Evolutionary conservation across 2,888 invertebrate genomes (phyloP).

Genomic region (Philereme vetulata): DNA sequence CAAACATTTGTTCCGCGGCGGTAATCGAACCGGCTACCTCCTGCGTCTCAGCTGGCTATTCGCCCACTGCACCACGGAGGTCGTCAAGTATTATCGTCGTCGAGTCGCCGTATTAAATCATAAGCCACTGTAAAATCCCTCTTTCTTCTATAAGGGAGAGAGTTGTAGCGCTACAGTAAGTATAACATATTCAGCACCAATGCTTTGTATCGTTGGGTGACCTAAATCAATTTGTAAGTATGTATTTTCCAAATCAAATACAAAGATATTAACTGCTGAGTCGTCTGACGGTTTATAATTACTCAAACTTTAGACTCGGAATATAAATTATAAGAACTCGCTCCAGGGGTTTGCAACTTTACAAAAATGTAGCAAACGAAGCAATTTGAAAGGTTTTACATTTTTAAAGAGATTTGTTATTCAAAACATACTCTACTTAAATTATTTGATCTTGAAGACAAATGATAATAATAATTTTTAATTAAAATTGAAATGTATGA

Average conservation of each 20-base stretch:
- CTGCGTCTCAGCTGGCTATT: too few relatives aligned
- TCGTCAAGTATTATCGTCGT: too few relatives aligned
- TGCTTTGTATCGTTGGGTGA: neutral
- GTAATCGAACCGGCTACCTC: too few relatives aligned
- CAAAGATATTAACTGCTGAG: constrained; percentile 24
- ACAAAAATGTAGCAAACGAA: neutral
- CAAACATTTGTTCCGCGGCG: too few relatives aligned
- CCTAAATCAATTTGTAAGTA: constrained; percentile 21
- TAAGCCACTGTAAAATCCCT: too few relatives aligned
- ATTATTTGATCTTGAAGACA: neutral
- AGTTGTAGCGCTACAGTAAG: too few relatives aligned
- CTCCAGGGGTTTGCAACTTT: constrained; percentile 7
- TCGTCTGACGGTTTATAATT: constrained; percentile 7
- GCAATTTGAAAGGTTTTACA: neutral
- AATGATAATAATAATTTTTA: too few relatives aligned
- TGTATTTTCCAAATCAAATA: constrained; percentile 21
- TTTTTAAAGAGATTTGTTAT: neutral
- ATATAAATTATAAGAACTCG: constrained; percentile 10
- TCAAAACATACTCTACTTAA: neutral
- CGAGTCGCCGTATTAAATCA: too few relatives aligned
- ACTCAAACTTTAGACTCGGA: constrained; percentile 15
- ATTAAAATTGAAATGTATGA: too few relatives aligned
- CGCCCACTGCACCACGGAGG: too few relatives aligned
- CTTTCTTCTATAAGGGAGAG: too few relatives aligned
- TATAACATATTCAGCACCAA: too few relatives aligned